These are phyloP conservation scores for Oeneis ivallda DNA, from an alignment of 2,888 invertebrate species.

Conservation along the genomic window DNA sequence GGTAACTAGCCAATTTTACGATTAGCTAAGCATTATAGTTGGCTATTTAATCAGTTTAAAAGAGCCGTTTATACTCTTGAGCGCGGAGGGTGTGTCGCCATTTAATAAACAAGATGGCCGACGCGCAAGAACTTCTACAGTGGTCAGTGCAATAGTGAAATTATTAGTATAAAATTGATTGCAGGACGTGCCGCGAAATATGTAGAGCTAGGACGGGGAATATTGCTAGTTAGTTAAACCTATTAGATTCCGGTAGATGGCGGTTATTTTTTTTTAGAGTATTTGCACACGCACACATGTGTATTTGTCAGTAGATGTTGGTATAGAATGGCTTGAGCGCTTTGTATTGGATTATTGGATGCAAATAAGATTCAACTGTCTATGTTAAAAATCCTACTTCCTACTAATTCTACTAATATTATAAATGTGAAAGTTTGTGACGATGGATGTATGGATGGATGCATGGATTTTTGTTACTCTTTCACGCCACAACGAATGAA, in stretches of 20 bases:
- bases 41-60: not conserved
- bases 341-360: slow-evolving; percentile 7
- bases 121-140: not conserved
- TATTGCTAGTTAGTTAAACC: no score
- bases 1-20: no score
- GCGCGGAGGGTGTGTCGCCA: slow-evolving; percentile 53
- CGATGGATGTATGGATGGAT: no score
- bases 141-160: slow-evolving; percentile 7
- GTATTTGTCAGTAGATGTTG: not conserved
- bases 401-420: no score
- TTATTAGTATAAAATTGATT: slow-evolving; percentile 8
- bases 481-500: no score
- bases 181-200: not conserved
- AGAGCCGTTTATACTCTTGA: slow-evolving; percentile 35
- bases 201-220: not conserved
- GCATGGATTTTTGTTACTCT: no score
- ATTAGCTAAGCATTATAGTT: not conserved
- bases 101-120: slow-evolving; percentile 62
- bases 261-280: slow-evolving; percentile 15
- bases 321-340: slow-evolving; percentile 9
- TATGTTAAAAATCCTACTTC: no score
- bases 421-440: no score
- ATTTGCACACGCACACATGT: slow-evolving; percentile 19
- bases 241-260: no score
- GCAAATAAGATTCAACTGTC: no score